Conservation (phyloP, 2,888 invertebrate species). For the Calliscelio sp. region DNA sequence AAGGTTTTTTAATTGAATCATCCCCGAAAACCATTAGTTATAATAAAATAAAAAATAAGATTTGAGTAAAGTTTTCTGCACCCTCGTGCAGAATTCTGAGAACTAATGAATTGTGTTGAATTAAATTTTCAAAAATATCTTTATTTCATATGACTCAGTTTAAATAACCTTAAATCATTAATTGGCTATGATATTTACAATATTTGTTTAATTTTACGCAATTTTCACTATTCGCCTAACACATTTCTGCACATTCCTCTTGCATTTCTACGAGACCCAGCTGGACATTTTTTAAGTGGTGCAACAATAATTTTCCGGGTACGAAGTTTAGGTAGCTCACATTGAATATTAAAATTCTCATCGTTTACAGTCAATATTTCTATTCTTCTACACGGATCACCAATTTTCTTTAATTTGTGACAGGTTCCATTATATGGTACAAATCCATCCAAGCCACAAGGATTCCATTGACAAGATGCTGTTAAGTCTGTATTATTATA, state of each 20-base stretch:
- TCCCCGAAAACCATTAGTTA: no score
- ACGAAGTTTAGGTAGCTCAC: constrained; percentile 80
- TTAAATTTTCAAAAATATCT: no score
- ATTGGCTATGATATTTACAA: no score
- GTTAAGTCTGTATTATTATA: constrained; percentile 87
- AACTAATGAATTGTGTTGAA: no score
- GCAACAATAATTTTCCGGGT: constrained; percentile 72
- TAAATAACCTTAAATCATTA: no score
- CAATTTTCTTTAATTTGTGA: constrained; percentile 84
- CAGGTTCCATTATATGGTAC: constrained; percentile 87
- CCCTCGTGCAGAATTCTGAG: no score
- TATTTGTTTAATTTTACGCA: no score
- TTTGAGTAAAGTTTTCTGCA: no score
- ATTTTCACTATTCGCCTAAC: no score
- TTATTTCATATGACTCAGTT: no score
- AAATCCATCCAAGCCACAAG: constrained; percentile 87
- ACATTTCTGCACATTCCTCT: constrained; percentile 78
- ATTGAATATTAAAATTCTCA: constrained; percentile 88
- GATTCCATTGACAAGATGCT: constrained; percentile 88
- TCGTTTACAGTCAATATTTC: constrained; percentile 89
- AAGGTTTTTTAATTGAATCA: no score
- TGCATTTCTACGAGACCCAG: constrained; percentile 78
- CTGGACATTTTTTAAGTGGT: constrained; percentile 77
- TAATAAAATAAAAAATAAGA: no score
- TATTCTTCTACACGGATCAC: constrained; percentile 86